Evolutionary conservation across 2,888 invertebrate species (phyloP).

Genomic region (Phalera bucephala): DNA sequence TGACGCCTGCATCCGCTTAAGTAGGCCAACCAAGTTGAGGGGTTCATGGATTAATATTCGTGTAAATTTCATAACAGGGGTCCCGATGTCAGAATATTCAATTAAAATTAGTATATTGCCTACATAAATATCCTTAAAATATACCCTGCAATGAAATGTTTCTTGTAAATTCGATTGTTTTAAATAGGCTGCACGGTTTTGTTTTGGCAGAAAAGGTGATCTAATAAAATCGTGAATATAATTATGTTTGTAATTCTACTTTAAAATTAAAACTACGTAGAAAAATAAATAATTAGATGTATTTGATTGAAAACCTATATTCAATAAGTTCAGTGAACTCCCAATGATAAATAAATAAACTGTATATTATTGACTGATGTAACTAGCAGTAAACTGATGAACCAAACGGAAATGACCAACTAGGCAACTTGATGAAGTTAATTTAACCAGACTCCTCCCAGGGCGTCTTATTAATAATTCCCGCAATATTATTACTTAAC

Average conservation of each 20-base stretch:
- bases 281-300: neutral
- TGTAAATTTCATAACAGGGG: constrained; percentile 58
- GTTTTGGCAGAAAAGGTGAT: too few relatives aligned
- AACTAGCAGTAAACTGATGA: constrained; percentile 46
- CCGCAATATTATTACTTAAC: constrained; percentile 9
- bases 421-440: constrained; percentile 46
- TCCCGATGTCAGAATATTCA: constrained; percentile 28
- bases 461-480: constrained; percentile 42
- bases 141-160: too few relatives aligned
- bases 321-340: constrained; percentile 16
- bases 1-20: constrained; percentile 48
- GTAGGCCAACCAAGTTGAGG: constrained; percentile 54
- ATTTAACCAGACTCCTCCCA: constrained; percentile 44
- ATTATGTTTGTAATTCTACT: constrained; percentile 1
- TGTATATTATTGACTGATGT: constrained; percentile 33
- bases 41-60: constrained; percentile 53
- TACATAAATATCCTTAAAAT: neutral
- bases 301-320: constrained; percentile 3
- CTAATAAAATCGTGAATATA: constrained; percentile 20
- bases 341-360: constrained; percentile 25
- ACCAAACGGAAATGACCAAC: constrained; percentile 67
- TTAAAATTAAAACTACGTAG: constrained; percentile 1
- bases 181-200: too few relatives aligned
- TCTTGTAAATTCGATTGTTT: too few relatives aligned
- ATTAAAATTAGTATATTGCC: constrained; percentile 28